Conservation (phyloP, 1,140 invertebrate genomes). For the Drosophila serrata region DNA sequence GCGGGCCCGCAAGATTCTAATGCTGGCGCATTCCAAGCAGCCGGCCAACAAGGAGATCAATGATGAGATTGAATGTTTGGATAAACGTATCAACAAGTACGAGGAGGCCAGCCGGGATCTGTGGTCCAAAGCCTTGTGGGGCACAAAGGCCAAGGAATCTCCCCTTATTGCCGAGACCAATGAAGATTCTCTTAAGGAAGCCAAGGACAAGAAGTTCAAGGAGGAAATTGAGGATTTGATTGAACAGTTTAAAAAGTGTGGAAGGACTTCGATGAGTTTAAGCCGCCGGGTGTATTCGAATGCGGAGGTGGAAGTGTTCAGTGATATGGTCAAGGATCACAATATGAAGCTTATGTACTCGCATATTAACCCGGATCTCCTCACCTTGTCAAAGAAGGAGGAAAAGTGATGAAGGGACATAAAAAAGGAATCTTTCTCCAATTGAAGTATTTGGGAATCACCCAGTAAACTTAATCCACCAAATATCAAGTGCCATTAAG, state of each 20-base stretch:
- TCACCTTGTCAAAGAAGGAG: slow-evolving; percentile 42
- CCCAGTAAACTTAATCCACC: not conserved
- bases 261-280: slow-evolving; percentile 4
- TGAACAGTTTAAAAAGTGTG: slow-evolving; percentile 25
- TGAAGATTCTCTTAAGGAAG: not conserved
- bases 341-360: slow-evolving; percentile 52
- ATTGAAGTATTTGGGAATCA: not conserved
- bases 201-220: slow-evolving; percentile 13
- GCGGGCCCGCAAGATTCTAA: slow-evolving; percentile 31
- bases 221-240: slow-evolving; percentile 38
- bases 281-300: slow-evolving; percentile 41
- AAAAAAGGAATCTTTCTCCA: not conserved
- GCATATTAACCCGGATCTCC: slow-evolving; percentile 39
- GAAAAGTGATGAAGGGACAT: not conserved
- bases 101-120: slow-evolving; percentile 44
- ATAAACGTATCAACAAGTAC: slow-evolving; percentile 52
- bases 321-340: slow-evolving; percentile 19
- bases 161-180: not conserved
- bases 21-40: slow-evolving; percentile 52
- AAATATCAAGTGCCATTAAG: slow-evolving; percentile 5
- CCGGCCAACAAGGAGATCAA: slow-evolving; percentile 59
- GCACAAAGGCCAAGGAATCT: not conserved
- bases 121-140: slow-evolving; percentile 53
- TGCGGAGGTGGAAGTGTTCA: slow-evolving; percentile 31
- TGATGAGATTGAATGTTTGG: slow-evolving; percentile 44